Evolutionary conservation across 2,888 invertebrate genomes (phyloP).

Genomic region (Stramonita haemastoma): DNA sequence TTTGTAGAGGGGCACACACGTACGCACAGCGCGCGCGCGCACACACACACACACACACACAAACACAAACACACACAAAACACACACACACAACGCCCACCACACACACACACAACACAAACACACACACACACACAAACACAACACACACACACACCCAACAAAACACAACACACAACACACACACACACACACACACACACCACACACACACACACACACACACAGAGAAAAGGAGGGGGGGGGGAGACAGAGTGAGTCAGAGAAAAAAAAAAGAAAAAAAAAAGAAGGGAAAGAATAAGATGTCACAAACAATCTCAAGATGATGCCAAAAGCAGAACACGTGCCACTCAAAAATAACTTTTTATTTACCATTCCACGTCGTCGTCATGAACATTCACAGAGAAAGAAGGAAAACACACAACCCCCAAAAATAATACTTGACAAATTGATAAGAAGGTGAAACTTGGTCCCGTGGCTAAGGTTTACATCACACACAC

Average conservation of each 20-base stretch:
- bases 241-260: neutral
- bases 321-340: neutral
- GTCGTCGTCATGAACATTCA: neutral
- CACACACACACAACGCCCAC: neutral
- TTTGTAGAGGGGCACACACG: neutral
- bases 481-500: neutral
- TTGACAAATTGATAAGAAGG: neutral
- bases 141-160: neutral
- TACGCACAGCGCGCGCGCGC: no score
- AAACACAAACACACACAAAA: no score
- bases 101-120: no score
- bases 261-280: neutral
- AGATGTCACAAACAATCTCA: neutral
- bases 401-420: neutral
- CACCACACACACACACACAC: no score
- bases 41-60: neutral
- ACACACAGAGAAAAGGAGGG: neutral
- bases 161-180: no score
- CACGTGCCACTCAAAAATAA: neutral
- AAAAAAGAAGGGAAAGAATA: neutral
- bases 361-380: slow-evolving; percentile 1
- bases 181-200: neutral
- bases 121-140: neutral
- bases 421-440: neutral
- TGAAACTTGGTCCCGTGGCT: neutral